Percentiles rank a stretch among this genome's conserved stretches.
These are phyloP conservation scores for Mesopsocus fuscifrons DNA, from an alignment of 2,888 invertebrate genomes.

Conservation along the genomic window DNA sequence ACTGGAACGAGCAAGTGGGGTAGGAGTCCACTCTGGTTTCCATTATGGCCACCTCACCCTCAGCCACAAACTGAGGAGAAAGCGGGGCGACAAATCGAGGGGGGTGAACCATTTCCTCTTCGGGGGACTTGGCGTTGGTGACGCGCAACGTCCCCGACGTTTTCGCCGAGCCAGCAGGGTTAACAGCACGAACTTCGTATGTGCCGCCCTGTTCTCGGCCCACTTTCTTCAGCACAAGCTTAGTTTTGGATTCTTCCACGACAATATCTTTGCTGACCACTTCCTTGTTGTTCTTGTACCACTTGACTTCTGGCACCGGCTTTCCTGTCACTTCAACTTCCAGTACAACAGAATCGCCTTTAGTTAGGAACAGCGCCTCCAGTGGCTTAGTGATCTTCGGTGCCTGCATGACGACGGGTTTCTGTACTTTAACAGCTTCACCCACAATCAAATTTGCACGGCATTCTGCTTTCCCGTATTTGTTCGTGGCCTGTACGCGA, in stretches of 20 bases:
- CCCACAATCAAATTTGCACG: conserved; percentile 38
- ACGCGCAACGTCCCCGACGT: conserved; percentile 70
- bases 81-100: conserved; percentile 55
- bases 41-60: conserved; percentile 59
- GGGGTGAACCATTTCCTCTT: conserved; percentile 36
- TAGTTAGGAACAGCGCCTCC: conserved; percentile 49
- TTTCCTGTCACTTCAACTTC: conserved; percentile 52
- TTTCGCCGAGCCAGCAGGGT: conserved; percentile 55
- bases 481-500: conserved; percentile 49
- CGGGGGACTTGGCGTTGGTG: conserved; percentile 26
- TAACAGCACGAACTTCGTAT: conserved; percentile 70
- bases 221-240: conserved; percentile 42
- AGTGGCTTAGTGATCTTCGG: conserved; percentile 63
- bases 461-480: conserved; percentile 51
- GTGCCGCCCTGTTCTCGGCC: conserved; percentile 64
- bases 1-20: conserved; percentile 68
- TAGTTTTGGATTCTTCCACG: conserved; percentile 39
- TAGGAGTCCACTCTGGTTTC: conserved; percentile 57
- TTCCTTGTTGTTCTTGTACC: conserved; percentile 69
- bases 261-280: conserved; percentile 43
- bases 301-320: conserved; percentile 54
- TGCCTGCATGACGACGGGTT: conserved; percentile 35
- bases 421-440: conserved; percentile 23
- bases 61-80: conserved; percentile 43
- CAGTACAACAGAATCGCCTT: conserved; percentile 45